phyloP scores from a whole-genome alignment of 1,140 invertebrate genomes.

The Lethocerus indicus region DNA sequence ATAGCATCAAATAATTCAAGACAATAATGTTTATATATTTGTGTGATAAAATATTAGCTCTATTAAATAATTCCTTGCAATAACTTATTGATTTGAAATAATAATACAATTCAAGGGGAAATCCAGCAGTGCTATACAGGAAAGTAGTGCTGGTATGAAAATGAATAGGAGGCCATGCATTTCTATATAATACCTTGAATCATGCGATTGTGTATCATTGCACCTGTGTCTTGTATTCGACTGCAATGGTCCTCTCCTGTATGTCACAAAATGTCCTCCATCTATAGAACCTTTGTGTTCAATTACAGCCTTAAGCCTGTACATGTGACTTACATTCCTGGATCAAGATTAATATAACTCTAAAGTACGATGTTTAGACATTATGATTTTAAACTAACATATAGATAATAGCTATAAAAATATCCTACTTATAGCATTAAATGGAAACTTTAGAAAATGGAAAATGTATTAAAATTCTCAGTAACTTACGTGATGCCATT shows the following conservation, averaged over 20 bases:
- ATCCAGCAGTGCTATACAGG: neutral
- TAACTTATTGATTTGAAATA: neutral
- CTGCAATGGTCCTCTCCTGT: constrained; percentile 41
- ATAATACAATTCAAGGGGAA: neutral
- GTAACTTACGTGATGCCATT: too few species aligned
- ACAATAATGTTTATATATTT: too few species aligned
- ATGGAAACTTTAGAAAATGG: too few species aligned
- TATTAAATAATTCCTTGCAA: neutral
- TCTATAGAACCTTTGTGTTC: constrained; percentile 72
- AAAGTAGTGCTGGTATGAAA: neutral
- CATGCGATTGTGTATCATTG: constrained; percentile 11
- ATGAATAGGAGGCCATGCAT: neutral
- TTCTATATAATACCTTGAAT: constrained; percentile 11
- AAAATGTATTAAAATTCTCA: too few species aligned
- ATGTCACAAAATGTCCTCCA: constrained; percentile 85
- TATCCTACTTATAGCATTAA: too few species aligned
- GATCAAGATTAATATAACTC: too few species aligned
- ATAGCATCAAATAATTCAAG: too few species aligned
- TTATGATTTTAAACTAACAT: too few species aligned
- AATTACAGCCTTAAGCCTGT: constrained; percentile 66
- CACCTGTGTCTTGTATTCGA: constrained; percentile 19
- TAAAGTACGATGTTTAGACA: too few species aligned
- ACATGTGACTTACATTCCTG: constrained; percentile 30
- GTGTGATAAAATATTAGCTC: neutral
- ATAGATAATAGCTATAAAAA: too few species aligned